A percentile compares a stretch with the other conserved stretches of the same genome.
phyloP scores from a whole-genome alignment of 2,113 vertebrate genomes.

The Pseudopipra pipra region DNA sequence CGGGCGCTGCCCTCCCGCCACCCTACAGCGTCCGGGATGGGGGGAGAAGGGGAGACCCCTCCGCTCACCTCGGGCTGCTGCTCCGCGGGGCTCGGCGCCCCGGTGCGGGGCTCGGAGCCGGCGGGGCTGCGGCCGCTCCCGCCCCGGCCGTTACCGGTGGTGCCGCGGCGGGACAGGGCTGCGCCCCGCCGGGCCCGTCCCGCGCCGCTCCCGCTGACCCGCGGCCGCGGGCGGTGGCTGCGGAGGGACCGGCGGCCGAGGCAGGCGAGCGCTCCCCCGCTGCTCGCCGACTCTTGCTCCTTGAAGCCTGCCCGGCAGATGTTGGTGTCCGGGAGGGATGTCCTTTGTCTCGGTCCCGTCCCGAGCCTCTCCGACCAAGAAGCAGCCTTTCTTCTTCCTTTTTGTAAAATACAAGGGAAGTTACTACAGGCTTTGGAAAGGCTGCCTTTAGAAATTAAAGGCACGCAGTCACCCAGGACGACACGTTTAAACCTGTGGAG shows the following conservation, averaged over 20 bases:
- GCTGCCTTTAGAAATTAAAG: background rate
- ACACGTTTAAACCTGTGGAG: background rate
- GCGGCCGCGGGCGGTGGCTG: no score
- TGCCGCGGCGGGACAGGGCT: background rate
- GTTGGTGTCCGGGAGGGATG: background rate
- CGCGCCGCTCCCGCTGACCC: background rate
- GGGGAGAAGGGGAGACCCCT: no score
- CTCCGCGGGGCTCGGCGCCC: background rate
- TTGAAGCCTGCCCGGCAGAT: background rate
- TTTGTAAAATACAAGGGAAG: background rate
- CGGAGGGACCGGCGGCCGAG: background rate
- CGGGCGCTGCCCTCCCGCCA: background rate
- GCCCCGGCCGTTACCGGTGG: background rate
- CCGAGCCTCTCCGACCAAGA: background rate
- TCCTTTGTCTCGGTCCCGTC: background rate
- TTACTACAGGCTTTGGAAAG: background rate
- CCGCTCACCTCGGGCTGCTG: background rate
- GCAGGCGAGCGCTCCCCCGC: background rate
- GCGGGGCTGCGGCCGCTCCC: background rate
- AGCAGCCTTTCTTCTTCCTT: background rate
- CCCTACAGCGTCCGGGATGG: background rate
- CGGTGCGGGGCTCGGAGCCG: background rate
- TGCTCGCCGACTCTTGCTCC: background rate
- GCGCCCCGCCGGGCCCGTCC: background rate
- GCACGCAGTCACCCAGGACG: background rate